phyloP scores from a whole-genome alignment of 2,888 invertebrate species.

The Biston stratarius region DNA sequence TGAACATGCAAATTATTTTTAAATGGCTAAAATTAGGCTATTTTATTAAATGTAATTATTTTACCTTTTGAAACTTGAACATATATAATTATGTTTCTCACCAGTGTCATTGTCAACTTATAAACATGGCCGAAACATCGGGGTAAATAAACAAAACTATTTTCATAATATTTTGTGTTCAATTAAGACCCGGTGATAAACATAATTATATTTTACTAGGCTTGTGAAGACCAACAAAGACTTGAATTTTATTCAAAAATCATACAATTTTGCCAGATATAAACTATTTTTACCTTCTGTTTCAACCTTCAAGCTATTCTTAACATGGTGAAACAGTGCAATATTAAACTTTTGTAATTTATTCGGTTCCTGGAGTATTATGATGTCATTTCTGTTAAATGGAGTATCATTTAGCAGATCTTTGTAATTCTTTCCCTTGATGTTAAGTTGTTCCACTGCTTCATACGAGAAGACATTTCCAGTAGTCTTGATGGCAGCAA shows the following conservation, averaged over 20 bases:
- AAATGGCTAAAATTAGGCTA: not conserved
- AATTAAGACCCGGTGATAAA: no score
- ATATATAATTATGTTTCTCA: no score
- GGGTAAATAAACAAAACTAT: no score
- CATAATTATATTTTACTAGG: no score
- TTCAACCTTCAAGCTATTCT: constrained; percentile 94
- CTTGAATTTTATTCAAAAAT: no score
- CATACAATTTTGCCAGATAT: no score
- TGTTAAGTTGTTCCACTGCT: constrained; percentile 97
- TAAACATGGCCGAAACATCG: no score
- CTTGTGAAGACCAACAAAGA: no score
- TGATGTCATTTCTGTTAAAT: constrained; percentile 95
- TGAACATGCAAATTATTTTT: not conserved
- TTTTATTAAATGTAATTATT: no score
- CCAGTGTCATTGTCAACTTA: no score
- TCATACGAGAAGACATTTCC: constrained; percentile 99
- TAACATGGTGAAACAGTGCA: constrained; percentile 96
- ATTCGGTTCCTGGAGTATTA: constrained; percentile 96
- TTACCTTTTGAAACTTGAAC: no score
- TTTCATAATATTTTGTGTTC: no score
- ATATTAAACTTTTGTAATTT: constrained; percentile 97
- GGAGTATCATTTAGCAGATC: constrained; percentile 96
- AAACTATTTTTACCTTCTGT: constrained; percentile 89
- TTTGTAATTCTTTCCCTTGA: constrained; percentile 97
- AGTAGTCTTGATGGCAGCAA: constrained; percentile 95